Evolutionary conservation across 2,797 vertebrate species (phyloP).

Genomic region (Cyclopterus lumpus): DNA sequence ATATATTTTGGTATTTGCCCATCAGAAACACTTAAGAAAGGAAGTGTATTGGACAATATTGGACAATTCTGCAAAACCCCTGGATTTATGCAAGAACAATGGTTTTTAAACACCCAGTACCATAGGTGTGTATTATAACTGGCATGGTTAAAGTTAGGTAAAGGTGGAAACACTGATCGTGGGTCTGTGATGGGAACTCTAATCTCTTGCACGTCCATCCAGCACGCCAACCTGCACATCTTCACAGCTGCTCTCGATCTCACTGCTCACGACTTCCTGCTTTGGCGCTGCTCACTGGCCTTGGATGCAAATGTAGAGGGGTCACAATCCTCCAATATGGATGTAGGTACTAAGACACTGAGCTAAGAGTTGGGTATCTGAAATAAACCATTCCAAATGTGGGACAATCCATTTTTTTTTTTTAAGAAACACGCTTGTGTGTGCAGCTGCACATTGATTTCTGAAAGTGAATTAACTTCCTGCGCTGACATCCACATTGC

Average conservation of each 20-base stretch:
- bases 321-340: not conserved
- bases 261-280: not conserved
- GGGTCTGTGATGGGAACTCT: not conserved
- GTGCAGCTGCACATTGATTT: not conserved
- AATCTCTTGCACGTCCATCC: not conserved
- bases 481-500: not conserved
- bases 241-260: not conserved
- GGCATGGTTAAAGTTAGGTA: not conserved
- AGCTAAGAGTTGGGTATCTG: not conserved
- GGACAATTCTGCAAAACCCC: not conserved
- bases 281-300: too few species aligned
- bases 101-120: not conserved
- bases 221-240: too few species aligned
- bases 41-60: not conserved
- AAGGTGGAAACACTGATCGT: too few species aligned
- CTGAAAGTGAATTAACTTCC: not conserved
- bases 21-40: too few species aligned
- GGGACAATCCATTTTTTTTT: too few species aligned
- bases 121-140: not conserved
- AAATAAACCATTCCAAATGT: too few species aligned
- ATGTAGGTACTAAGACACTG: not conserved
- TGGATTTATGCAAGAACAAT: not conserved
- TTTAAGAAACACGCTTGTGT: too few species aligned
- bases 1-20: too few species aligned
- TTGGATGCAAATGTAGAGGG: not conserved